Percentiles rank a stretch among this genome's conserved stretches.
phyloP scores from a whole-genome alignment of 2,888 invertebrate species.

The Dromius quadrimaculatus region DNA sequence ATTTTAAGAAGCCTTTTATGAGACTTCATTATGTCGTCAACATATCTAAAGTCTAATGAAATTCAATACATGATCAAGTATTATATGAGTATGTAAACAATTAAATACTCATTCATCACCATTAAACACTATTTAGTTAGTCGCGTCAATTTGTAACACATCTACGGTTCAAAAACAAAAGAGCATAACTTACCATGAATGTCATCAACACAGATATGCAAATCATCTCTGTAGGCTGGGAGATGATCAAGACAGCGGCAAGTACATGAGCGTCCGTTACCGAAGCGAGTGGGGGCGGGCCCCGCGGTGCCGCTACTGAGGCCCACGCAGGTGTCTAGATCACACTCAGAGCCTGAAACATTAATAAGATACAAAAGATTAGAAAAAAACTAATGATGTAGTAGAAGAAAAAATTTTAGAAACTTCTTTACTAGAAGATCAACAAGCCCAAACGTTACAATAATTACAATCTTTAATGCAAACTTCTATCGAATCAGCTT shows the following conservation, averaged over 20 bases:
- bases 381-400: not conserved
- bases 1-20: no score
- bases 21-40: no score
- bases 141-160: no score
- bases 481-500: no score
- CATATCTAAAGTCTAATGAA: no score
- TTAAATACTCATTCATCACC: no score
- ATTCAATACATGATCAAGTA: no score
- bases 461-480: not conserved
- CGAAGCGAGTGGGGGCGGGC: constrained; percentile 68
- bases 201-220: constrained; percentile 86
- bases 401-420: not conserved
- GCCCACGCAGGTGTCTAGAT: constrained; percentile 75
- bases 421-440: not conserved
- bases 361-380: constrained; percentile 13
- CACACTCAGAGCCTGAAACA: constrained; percentile 69
- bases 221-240: constrained; percentile 86
- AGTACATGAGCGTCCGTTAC: constrained; percentile 71
- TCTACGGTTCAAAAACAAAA: no score
- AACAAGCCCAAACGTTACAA: not conserved
- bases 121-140: no score
- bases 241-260: constrained; percentile 83
- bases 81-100: no score
- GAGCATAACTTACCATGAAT: constrained; percentile 81
- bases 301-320: constrained; percentile 76